phyloP scores from a whole-genome alignment of 2,113 vertebrate genomes.

The Coryphaenoides rupestris region DNA sequence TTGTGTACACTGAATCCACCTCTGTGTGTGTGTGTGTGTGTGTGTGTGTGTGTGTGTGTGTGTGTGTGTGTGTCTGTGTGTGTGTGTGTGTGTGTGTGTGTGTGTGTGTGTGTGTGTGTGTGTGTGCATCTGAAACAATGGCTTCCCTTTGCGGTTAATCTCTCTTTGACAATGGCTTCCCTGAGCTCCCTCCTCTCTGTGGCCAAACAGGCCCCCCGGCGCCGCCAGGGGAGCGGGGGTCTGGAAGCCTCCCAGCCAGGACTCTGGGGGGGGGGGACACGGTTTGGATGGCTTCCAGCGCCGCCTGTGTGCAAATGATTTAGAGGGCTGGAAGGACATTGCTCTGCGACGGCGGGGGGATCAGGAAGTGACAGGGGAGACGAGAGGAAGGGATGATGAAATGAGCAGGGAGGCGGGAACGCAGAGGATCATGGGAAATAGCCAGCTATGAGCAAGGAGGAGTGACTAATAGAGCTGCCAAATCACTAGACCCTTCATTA shows the following conservation, averaged over 20 bases:
- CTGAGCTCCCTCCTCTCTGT: constrained; percentile 54
- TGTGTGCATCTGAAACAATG: constrained; percentile 45
- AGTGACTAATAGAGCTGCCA: no score
- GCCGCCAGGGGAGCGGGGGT: constrained; percentile 55
- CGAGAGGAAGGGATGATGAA: constrained; percentile 9
- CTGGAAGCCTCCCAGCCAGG: constrained; percentile 63
- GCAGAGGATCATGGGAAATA: not conserved
- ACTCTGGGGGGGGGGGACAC: constrained; percentile 56
- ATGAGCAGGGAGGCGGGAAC: constrained; percentile 22
- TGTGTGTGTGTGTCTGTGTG: no score
- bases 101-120: no score
- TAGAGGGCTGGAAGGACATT: constrained; percentile 56
- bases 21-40: constrained; percentile 31
- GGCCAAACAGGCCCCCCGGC: constrained; percentile 56
- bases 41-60: no score
- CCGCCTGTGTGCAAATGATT: constrained; percentile 57
- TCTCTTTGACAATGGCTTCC: constrained; percentile 53
- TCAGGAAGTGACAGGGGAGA: constrained; percentile 18
- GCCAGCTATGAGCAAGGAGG: no score
- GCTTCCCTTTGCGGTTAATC: constrained; percentile 62
- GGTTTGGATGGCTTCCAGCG: constrained; percentile 56
- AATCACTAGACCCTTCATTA: no score
- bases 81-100: no score
- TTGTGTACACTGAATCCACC: no score
- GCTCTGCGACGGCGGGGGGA: constrained; percentile 33